Evolutionary conservation across 1,140 invertebrate genomes (phyloP), one percentile per base, ranked within the genome.

Genomic region (Bombus polaris): DNA sequence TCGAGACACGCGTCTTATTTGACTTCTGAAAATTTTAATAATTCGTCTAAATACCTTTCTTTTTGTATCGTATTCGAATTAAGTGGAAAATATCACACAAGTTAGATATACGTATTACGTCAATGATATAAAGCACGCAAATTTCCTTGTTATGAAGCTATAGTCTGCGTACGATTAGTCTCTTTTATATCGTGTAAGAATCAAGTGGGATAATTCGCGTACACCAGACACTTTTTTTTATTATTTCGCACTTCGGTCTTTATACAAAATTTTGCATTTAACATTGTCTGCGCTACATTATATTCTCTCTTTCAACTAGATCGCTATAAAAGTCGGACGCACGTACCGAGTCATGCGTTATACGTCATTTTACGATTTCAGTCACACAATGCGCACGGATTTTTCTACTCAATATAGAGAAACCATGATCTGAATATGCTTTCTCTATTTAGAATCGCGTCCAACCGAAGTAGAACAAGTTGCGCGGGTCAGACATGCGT

Each of bases 401-500:
- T 35, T 22, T 10, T 35, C 2, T 10, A 10, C 32, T 22, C 18
- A 3, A 25, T 22, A 35, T 22, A 10, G 32, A 10, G 18, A 37
- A 37, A 35, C 35, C 66, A n/a, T 22, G 66, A 37, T 68, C 32
- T 35, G 35, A 68, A 68, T 68, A 71, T 37, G 18, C 15, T 15
- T 8, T 70, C n/a, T 25, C 25, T 35, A 5, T n/a, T 42, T 35
- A 18, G n/a, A 22, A 5, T 5, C 75, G 35, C 12, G 25, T n/a
- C 28, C 15, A 28, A 10, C 35, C 35, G 37, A 77, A 77, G 75
- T 77, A 32, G 75, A 39, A 22, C 35, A 39, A 62, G 37, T n/a
- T 6, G 13, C 15, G 25, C 15, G 32, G 57, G 57, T 62, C 75
- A 77, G 75, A 62, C 53, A 77, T 42, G 75, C 57, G 57, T 77